Evolutionary conservation across 2,888 invertebrate genomes (phyloP), one percentile per base, ranked within the genome.

Genomic region (Drosophila koepferae): DNA sequence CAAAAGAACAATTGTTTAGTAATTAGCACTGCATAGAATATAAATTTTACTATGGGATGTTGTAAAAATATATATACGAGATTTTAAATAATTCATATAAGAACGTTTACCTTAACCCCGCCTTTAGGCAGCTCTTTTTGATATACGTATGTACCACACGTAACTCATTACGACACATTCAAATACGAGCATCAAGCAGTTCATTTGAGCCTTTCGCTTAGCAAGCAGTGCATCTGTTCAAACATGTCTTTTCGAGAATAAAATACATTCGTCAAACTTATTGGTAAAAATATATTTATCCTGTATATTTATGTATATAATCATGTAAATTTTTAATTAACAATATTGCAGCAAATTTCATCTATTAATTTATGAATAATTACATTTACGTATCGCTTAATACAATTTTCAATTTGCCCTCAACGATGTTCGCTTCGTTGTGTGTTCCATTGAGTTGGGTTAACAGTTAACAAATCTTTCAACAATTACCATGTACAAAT

Each of bases 291-390:
- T 84, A 88, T 88, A 77, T 72, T 80, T 82, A 62, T 46, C 58
- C 58, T 72, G 81, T 80, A 80, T 76, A 78, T 34, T 72, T 79
- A 80, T 43, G 72, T 77, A 59, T 74, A 77, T 61, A 56, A 71
- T 74, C 49, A 63, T 80, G 79, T 78, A 81, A 58, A 80, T 70
- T 72, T 89, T 77, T 76, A 79, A 82, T 87, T 85, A 87, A 89
- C 86, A 89, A 87, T 87, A 87, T 87, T 88, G 84, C 89, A 89
- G 86, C 83, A 89, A 88, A 80, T 82, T 89, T 85, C 78, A 82
- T 77, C 89, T 86, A 87, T 71, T 81, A 81, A 73, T 70, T 88
- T 88, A 82, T 79, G 72, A 70, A 77, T 87, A 71, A 82, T 89
- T 81, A 72, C 28, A 68, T 68, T 80, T 85, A 81, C 77, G 83